phyloP scores from a whole-genome alignment of 37 sponge, comb jelly and placozoan species.

The Ephydatia muelleri region DNA sequence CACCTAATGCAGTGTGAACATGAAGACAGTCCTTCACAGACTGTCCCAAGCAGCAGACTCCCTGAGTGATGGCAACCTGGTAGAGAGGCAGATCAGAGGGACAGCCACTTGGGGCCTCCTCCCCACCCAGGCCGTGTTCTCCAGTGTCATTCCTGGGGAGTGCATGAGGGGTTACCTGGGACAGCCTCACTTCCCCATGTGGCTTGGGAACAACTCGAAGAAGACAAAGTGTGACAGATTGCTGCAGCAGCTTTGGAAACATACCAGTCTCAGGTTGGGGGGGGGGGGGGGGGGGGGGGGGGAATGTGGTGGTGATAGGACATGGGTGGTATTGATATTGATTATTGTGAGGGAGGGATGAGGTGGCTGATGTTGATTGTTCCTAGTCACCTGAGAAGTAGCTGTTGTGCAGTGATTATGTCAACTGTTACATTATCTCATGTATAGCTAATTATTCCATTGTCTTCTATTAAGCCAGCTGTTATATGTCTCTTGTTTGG shows the following conservation, averaged over 20 bases:
- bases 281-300: neutral
- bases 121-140: conserved; percentile 81
- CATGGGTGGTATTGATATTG: too few relatives aligned
- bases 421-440: neutral
- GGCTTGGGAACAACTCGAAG: conserved; percentile 93
- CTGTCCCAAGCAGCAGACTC: conserved; percentile 82
- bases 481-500: neutral
- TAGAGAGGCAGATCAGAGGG: conserved; percentile 67
- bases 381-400: neutral
- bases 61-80: conserved; percentile 80
- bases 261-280: conserved; percentile 68
- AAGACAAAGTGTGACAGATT: conserved; percentile 40
- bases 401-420: neutral
- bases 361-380: conserved; percentile 5
- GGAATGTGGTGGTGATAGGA: neutral
- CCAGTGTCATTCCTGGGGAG: conserved; percentile 86
- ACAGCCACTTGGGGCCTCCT: conserved; percentile 74
- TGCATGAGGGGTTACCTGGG: conserved; percentile 73
- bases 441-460: neutral
- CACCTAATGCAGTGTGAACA: conserved; percentile 32
- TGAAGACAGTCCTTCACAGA: neutral
- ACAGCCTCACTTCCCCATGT: conserved; percentile 83
- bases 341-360: too few relatives aligned
- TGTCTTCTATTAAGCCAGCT: neutral
- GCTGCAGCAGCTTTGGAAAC: conserved; percentile 73